Percentiles rank a stretch among this genome's conserved stretches.
Evolutionary conservation across 1,140 invertebrate species (phyloP).

Genomic region (Dufourea novaeangliae): DNA sequence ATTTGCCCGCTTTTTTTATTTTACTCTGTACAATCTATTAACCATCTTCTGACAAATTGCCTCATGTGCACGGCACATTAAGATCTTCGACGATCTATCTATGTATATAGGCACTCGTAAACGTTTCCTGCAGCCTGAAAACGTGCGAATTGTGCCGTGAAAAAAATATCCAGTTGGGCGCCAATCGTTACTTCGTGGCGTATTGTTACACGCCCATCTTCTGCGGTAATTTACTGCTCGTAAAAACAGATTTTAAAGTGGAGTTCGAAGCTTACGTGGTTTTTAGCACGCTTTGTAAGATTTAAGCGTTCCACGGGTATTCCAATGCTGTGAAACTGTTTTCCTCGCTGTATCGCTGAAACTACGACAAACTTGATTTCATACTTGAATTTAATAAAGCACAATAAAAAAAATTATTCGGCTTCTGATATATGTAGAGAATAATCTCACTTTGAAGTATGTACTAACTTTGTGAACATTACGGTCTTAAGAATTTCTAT

Average conservation of each 20-base stretch:
- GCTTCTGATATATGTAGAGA: no score
- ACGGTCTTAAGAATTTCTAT: no score
- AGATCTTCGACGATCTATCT: constrained; percentile 44
- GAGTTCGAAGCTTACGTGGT: background rate
- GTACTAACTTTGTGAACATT: no score
- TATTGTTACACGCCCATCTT: constrained; percentile 20
- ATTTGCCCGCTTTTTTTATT: background rate
- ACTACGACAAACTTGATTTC: background rate
- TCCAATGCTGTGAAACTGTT: background rate
- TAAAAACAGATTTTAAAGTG: constrained; percentile 29
- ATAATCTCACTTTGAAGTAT: no score
- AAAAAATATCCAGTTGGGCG: constrained; percentile 41
- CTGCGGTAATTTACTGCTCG: constrained; percentile 8
- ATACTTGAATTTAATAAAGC: background rate
- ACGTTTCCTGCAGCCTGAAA: constrained; percentile 42
- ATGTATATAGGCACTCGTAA: constrained; percentile 43
- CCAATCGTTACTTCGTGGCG: constrained; percentile 14
- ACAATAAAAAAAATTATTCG: background rate
- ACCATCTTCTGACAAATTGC: constrained; percentile 33
- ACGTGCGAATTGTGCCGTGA: constrained; percentile 27
- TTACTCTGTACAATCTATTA: constrained; percentile 41
- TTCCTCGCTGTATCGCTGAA: background rate
- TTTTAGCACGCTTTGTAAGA: background rate
- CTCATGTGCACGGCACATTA: constrained; percentile 44
- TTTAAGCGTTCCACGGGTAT: background rate